Base-by-base conservation (phyloP, 1,140 invertebrate genomes). In the Caenorhabditis tropicalis region DNA sequence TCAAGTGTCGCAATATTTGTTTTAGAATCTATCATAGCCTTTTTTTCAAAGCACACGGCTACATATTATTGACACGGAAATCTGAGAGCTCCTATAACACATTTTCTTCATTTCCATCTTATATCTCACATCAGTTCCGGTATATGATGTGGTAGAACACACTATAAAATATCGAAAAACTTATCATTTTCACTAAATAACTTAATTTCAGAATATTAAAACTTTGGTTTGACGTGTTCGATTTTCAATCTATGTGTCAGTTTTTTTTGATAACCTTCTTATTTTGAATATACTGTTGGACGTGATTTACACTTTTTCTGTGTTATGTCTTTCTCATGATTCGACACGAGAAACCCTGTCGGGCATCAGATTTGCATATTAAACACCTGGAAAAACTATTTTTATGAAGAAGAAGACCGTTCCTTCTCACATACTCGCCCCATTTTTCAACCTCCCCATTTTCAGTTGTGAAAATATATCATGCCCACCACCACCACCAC, bases 51-150 rank as follows among this genome's bases (percentile, higher is more conserved):
- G 65, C 65, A 43, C 65, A 43, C 65, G 36, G 36, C 65, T 74
- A 46, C 33, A 43, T 74, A 74, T 74, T 43, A 74, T 74, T 74
- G 65, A 74, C 65, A 74, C 65, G 65, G 65, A 74, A 74, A 74
- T 74, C 36, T 74, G 65, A 74, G 65, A 43, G 36, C 65, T 43
- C 65, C 9, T 21, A 46, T 33, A n/a, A 10, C 12, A 33, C 5
- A 39, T 65, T 36, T 24, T 74, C 27, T 43, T 74, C 21, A 16
- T 24, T 10, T 43, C 36, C 36, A 10, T 9, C 31, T n/a, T 19
- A 24, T 65, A 33, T 36, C n/a, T 65, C 65, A 74, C 65, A 74
- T 24, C 65, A 74, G 65, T 74, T 74, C 36, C 36, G 36, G 65
- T 43, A 24, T 39, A 1, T n/a, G 36, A 65, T 65, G 33, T 19